phyloP scores from a whole-genome alignment of 2,888 invertebrate species.

The Leptopilina myrica region DNA sequence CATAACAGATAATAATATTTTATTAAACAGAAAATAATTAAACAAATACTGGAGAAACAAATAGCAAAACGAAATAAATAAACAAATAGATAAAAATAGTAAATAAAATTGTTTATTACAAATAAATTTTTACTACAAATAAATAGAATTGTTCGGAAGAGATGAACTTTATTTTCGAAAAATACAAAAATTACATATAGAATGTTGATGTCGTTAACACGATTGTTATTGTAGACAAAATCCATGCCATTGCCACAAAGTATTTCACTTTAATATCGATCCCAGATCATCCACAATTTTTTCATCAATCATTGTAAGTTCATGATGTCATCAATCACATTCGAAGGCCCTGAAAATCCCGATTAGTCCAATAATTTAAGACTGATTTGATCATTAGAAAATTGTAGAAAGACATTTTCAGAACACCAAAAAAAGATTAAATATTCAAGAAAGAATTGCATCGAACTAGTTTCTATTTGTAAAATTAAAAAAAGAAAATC shows the following conservation, averaged over 20 bases:
- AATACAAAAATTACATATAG: slow-evolving; percentile 63
- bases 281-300: slow-evolving; percentile 59
- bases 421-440: slow-evolving; percentile 22
- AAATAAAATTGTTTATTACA: background rate
- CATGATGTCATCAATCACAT: slow-evolving; percentile 68
- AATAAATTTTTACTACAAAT: background rate
- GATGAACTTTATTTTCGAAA: slow-evolving; percentile 63
- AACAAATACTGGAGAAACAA: no score
- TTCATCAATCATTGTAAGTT: slow-evolving; percentile 65
- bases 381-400: slow-evolving; percentile 47
- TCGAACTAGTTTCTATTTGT: slow-evolving; percentile 9
- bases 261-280: slow-evolving; percentile 57
- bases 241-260: slow-evolving; percentile 54
- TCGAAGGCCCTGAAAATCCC: slow-evolving; percentile 73
- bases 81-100: no score
- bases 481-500: background rate
- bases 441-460: background rate
- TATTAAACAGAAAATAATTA: no score
- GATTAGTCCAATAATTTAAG: slow-evolving; percentile 67
- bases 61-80: no score
- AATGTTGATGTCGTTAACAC: slow-evolving; percentile 48
- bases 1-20: no score
- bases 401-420: slow-evolving; percentile 36
- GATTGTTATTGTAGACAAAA: slow-evolving; percentile 50
- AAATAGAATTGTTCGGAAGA: slow-evolving; percentile 30